These are phyloP conservation scores for Ceyx cyanopectus DNA, from an alignment of 2,113 vertebrate genomes.

Conservation along the genomic window DNA sequence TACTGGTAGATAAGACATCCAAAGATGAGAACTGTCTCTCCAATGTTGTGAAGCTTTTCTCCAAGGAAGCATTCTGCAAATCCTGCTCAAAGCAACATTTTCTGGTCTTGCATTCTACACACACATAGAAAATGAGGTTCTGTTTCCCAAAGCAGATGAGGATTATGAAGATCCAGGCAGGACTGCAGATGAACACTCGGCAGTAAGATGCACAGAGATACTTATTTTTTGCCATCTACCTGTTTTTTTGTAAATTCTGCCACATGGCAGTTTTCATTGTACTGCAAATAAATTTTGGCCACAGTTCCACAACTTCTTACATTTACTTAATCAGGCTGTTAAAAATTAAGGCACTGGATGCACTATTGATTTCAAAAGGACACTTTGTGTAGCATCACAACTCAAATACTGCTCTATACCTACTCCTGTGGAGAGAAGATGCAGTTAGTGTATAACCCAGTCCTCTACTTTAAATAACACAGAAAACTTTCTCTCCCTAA, in stretches of 20 bases:
- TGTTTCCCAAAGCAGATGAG: background rate
- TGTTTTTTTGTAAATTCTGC: background rate
- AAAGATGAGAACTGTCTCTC: background rate
- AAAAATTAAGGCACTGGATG: slow-evolving; percentile 26
- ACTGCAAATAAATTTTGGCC: background rate
- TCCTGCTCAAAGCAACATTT: background rate
- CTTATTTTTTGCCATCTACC: background rate
- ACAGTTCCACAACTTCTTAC: background rate
- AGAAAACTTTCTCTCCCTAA: background rate
- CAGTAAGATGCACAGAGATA: background rate
- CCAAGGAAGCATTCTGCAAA: background rate
- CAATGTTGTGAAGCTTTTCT: background rate
- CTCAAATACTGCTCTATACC: fast-evolving
- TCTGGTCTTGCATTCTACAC: background rate
- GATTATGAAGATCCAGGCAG: background rate
- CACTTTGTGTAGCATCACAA: background rate
- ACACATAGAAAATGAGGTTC: fast-evolving
- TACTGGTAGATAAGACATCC: fast-evolving
- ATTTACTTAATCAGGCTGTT: background rate
- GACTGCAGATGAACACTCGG: background rate
- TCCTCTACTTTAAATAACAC: background rate
- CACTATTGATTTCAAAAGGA: background rate
- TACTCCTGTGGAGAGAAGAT: background rate
- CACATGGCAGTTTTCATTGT: background rate
- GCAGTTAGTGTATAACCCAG: background rate